These are phyloP conservation scores for Poeciliopsis infans DNA, from an alignment of 2,797 vertebrate species.

Conservation along the genomic window DNA sequence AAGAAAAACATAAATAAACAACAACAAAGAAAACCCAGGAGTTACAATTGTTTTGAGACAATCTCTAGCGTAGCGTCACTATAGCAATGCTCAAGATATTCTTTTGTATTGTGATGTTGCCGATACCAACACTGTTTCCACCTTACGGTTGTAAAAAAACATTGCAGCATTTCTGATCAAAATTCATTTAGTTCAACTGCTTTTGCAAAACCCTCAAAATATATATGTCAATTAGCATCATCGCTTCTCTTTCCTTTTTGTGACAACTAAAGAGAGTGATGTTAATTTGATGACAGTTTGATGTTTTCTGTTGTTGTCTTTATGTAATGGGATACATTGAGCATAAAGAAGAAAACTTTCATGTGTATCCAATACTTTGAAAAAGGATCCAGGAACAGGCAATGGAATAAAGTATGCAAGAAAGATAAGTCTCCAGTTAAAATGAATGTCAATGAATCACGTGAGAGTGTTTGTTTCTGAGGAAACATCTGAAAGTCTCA, in stretches of 20 bases:
- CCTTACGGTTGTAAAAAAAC: not conserved
- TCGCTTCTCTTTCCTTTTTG: not conserved
- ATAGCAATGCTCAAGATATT: not conserved
- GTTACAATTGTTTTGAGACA: not conserved
- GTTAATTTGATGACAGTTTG: not conserved
- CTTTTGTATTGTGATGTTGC: not conserved
- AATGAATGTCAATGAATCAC: conserved; percentile 44
- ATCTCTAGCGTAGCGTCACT: not conserved
- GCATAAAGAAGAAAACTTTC: not conserved
- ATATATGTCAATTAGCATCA: too few relatives aligned
- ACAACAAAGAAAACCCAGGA: not conserved
- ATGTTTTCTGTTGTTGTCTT: not conserved
- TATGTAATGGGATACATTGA: not conserved
- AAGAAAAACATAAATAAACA: not conserved
- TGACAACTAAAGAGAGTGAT: not conserved
- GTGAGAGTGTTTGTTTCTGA: conserved; percentile 59
- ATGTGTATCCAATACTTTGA: not conserved
- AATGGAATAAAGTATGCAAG: conserved; percentile 34
- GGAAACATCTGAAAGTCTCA: conserved; percentile 39
- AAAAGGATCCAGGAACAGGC: not conserved
- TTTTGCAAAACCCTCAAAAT: not conserved
- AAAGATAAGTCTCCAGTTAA: conserved; percentile 25
- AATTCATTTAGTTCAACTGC: not conserved
- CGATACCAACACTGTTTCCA: not conserved
- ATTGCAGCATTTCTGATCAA: not conserved